phyloP scores from a whole-genome alignment of 1,140 invertebrate species.

The Brachionus rubens region DNA sequence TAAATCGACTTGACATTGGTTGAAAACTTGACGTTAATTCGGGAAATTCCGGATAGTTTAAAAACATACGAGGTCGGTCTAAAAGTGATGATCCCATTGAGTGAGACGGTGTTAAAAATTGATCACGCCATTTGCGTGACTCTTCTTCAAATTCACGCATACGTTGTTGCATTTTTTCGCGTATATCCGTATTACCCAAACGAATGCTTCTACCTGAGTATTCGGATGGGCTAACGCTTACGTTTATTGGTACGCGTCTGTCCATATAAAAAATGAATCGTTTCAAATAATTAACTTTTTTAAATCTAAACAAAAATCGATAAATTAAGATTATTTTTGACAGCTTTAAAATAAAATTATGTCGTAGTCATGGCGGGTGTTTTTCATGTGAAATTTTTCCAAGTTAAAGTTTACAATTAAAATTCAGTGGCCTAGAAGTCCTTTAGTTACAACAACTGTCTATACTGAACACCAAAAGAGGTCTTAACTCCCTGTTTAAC shows the following conservation, averaged over 20 bases:
- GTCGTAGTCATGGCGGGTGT: too few species aligned
- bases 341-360: too few species aligned
- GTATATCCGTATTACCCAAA: slow-evolving; percentile 11
- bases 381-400: too few species aligned
- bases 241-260: slow-evolving; percentile 41
- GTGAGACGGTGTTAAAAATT: not conserved
- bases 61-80: slow-evolving; percentile 24
- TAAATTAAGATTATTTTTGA: too few species aligned
- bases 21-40: not conserved
- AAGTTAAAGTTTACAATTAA: too few species aligned
- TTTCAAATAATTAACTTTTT: too few species aligned
- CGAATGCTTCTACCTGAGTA: slow-evolving; percentile 33
- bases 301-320: not conserved
- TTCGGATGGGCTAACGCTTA: slow-evolving; percentile 20
- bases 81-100: not conserved
- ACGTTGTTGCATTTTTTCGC: slow-evolving; percentile 21
- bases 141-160: slow-evolving; percentile 47
- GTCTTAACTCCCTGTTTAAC: too few species aligned
- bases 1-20: not conserved
- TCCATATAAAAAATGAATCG: too few species aligned
- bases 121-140: slow-evolving; percentile 24
- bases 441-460: too few species aligned
- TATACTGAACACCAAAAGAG: too few species aligned
- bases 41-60: slow-evolving; percentile 45
- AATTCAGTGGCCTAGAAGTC: too few species aligned